phyloP scores from a whole-genome alignment of 1,140 invertebrate species.

The Cotesia vestalis region DNA sequence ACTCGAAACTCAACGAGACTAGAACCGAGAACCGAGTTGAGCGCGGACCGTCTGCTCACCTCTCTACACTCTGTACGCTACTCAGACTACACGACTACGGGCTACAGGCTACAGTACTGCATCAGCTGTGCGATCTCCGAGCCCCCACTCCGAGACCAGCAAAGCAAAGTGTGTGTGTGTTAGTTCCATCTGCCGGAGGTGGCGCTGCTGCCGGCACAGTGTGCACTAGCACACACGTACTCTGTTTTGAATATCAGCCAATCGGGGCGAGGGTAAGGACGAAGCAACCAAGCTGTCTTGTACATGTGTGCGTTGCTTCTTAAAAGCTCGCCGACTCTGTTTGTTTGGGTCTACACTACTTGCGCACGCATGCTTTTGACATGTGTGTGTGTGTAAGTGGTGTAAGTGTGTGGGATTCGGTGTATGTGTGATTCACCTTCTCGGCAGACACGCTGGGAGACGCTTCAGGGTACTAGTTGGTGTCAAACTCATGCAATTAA shows the following conservation, averaged over 20 bases:
- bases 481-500: constrained; percentile 7
- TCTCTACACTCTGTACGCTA: background rate
- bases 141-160: constrained; percentile 37
- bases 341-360: background rate
- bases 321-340: constrained; percentile 25
- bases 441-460: constrained; percentile 4
- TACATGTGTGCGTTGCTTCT: constrained; percentile 27
- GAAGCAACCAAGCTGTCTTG: constrained; percentile 1
- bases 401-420: background rate
- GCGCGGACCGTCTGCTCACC: constrained; percentile 8
- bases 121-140: constrained; percentile 56
- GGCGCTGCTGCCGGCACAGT: too few relatives aligned
- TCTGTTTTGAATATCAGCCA: constrained; percentile 1
- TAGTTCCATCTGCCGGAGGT: too few relatives aligned
- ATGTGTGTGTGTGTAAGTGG: background rate
- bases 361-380: background rate
- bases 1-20: too few relatives aligned
- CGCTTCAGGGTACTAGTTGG: constrained; percentile 1
- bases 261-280: background rate
- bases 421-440: background rate
- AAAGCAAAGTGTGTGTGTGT: too few relatives aligned
- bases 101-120: constrained; percentile 30
- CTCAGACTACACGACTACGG: background rate
- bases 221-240: constrained; percentile 13
- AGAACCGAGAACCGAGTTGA: too few relatives aligned